Conservation (phyloP, 2,113 vertebrate genomes). For the Rhodinocichla rosea region DNA sequence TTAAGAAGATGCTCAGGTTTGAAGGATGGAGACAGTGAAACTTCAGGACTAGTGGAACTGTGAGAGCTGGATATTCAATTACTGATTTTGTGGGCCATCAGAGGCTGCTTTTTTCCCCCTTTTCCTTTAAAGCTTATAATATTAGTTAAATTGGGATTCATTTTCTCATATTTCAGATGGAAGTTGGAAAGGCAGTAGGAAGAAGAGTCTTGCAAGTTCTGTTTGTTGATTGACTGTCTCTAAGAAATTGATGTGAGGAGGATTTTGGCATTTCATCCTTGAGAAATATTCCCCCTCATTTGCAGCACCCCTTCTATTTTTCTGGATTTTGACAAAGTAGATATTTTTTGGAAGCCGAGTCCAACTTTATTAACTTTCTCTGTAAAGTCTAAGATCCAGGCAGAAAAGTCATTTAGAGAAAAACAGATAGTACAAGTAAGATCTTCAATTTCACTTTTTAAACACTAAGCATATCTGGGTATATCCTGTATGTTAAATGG, state of each 20-base stretch:
- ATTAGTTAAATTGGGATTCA: neutral
- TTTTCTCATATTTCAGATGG: neutral
- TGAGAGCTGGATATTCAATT: neutral
- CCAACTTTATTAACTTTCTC: neutral
- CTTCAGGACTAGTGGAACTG: neutral
- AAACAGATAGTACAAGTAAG: neutral
- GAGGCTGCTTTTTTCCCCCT: neutral
- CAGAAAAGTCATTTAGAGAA: neutral
- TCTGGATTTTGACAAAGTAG: neutral
- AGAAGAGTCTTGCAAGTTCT: neutral
- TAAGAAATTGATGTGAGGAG: neutral
- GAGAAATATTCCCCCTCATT: neutral
- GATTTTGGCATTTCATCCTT: neutral
- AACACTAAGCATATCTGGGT: neutral
- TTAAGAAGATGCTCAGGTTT: neutral
- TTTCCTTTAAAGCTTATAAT: neutral
- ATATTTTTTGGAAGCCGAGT: neutral
- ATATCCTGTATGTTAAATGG: neutral
- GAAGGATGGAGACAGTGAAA: neutral
- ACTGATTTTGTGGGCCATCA: neutral
- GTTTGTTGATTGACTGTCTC: neutral
- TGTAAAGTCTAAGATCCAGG: neutral
- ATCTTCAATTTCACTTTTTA: neutral
- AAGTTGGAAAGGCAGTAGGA: neutral
- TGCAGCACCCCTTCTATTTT: neutral